phyloP scores from a whole-genome alignment of 2,113 vertebrate species.

The Chloroceryle aenea region DNA sequence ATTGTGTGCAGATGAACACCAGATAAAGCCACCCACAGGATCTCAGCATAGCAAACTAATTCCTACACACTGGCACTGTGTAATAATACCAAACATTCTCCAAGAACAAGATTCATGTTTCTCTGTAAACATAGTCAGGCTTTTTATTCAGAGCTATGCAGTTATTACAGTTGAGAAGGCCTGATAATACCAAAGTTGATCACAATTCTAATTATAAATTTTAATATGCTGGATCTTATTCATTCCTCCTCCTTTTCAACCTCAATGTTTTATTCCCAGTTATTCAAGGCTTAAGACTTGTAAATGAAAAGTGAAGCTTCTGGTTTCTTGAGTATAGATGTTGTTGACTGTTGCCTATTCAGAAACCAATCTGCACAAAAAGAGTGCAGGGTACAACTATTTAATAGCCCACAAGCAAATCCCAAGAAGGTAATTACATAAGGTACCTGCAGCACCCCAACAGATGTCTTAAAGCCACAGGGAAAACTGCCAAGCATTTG shows the following conservation, averaged over 20 bases:
- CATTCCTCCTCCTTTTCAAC: conserved; percentile 59
- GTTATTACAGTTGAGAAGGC: conserved; percentile 23
- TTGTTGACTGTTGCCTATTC: neutral
- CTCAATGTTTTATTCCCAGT: conserved; percentile 40
- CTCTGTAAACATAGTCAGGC: conserved; percentile 16
- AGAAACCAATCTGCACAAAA: neutral
- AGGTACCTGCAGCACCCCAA: neutral
- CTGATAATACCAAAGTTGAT: conserved; percentile 42
- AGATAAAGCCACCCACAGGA: neutral
- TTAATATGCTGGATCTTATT: conserved; percentile 60
- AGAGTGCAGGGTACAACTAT: neutral
- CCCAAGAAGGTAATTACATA: neutral
- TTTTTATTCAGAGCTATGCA: conserved; percentile 25
- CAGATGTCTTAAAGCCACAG: neutral
- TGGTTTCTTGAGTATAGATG: neutral
- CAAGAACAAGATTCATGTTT: neutral
- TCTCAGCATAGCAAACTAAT: neutral
- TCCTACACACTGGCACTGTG: neutral
- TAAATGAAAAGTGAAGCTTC: neutral
- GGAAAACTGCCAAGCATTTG: neutral
- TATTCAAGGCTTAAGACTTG: conserved; percentile 16
- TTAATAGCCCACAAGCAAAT: neutral
- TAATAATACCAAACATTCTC: conserved; percentile 9
- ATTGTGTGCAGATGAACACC: neutral
- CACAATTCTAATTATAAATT: conserved; percentile 57